Base-by-base conservation (phyloP, 1,140 invertebrate genomes). In the Cotesia vestalis region DNA sequence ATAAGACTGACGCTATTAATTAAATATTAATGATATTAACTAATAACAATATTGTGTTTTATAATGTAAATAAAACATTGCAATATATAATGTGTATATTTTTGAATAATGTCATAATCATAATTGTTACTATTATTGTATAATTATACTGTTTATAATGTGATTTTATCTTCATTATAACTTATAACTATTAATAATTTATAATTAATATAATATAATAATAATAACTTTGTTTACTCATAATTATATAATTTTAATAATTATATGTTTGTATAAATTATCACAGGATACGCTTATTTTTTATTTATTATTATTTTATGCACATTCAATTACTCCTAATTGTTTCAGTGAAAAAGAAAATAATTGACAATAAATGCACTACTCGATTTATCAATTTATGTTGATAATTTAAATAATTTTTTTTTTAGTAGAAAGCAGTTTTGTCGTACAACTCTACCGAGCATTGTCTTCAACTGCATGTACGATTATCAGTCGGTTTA, bases 261-360 rank as follows among this genome's bases (percentile, higher is more conserved):
- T 46, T 62, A 62, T 70, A 69, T 62, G 64, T 73, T 66, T 51
- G 59, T 73, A 62, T 74, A 68, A 72, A 74, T 77, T 77, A 77
- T 77, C 76, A 77, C 76, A 77, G 76, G 68, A 74, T 73, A 77
- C 61, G 74, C 73, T 77, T 75, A 62, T 70, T 73, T 57, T 74
- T 71, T 60, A 53, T 17, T 57, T 57, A 4, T 57, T 57, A 57
- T 57, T 46, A 46, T 46, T 6, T 46, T 46, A 46, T 11, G 40
- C 40, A 46, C 55, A 57, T 57, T 57, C 12, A 57, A 14, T 57
- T 57, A 27, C n/a, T 57, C n/a, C 20, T 57, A 17, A 57, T 57
- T 57, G 20, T 57, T 57, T 57, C n/a, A 27, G 27, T 27, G 27
- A 8, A 57, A 66, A 27, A 8, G n/a, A 38, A 64, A 36, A 34